Evolutionary conservation across 2,113 vertebrate species (phyloP).

Genomic region (Paedocypris sp.): DNA sequence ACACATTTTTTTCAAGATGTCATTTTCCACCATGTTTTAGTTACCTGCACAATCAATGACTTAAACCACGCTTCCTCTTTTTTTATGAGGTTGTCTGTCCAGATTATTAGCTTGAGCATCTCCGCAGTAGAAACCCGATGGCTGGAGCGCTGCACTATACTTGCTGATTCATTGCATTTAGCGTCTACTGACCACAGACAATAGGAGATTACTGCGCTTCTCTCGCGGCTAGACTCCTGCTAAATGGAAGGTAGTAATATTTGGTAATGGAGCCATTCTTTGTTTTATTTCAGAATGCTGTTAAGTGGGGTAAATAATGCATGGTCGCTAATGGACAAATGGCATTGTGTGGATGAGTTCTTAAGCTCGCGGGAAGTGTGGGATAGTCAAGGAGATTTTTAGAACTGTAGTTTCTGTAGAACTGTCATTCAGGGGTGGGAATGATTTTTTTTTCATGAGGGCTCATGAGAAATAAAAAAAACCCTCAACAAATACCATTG

Average conservation of each 20-base stretch:
- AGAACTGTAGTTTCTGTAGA: slow-evolving; percentile 11
- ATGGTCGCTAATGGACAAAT: slow-evolving; percentile 50
- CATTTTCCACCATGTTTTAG: too few relatives aligned
- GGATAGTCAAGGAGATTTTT: slow-evolving; percentile 40
- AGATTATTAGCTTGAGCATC: too few relatives aligned
- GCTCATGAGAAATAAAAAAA: too few relatives aligned
- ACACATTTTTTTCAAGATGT: too few relatives aligned
- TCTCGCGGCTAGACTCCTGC: slow-evolving; percentile 29
- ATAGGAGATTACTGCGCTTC: slow-evolving; percentile 33
- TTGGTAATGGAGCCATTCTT: slow-evolving; percentile 44
- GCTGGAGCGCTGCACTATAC: slow-evolving; percentile 27
- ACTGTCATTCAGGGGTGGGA: too few relatives aligned
- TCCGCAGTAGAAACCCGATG: too few relatives aligned
- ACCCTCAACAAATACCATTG: too few relatives aligned
- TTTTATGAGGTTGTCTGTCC: too few relatives aligned
- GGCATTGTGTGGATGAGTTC: slow-evolving; percentile 28
- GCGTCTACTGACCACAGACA: slow-evolving; percentile 42
- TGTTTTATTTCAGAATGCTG: slow-evolving; percentile 47
- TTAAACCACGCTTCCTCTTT: too few relatives aligned
- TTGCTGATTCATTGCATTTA: slow-evolving; percentile 42
- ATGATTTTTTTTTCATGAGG: too few relatives aligned
- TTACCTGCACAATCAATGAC: too few relatives aligned
- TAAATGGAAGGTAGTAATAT: slow-evolving; percentile 39
- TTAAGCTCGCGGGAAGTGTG: slow-evolving; percentile 28
- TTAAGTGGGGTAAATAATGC: slow-evolving; percentile 54